Evolutionary conservation across 2,888 invertebrate species (phyloP).

Genomic region (Microctonus brassicae): DNA sequence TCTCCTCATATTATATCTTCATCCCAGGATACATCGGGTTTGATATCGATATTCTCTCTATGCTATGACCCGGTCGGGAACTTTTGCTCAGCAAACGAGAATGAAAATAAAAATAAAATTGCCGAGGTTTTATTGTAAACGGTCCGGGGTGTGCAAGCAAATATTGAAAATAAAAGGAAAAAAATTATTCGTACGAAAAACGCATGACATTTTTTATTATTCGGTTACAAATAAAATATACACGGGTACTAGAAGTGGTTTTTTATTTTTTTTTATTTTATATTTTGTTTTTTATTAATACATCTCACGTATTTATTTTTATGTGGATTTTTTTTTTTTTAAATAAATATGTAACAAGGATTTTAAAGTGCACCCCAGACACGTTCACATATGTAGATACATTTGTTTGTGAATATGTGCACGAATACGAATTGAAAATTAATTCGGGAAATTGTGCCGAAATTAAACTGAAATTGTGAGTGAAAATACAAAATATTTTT

Average conservation of each 20-base stretch:
- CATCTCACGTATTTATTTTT: neutral
- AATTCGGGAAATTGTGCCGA: too few species aligned
- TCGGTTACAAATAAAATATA: neutral
- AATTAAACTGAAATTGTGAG: too few species aligned
- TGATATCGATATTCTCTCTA: conserved; percentile 4
- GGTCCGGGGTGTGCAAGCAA: neutral
- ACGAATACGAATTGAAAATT: too few species aligned
- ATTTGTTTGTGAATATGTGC: too few species aligned
- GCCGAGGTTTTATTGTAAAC: conserved; percentile 8
- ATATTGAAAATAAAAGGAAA: conserved; percentile 35
- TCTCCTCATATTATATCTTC: conserved; percentile 16
- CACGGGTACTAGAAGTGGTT: neutral
- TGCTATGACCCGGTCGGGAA: too few species aligned
- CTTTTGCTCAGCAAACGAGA: neutral
- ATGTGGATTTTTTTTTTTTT: too few species aligned
- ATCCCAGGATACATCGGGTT: conserved; percentile 10
- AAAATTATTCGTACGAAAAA: conserved; percentile 1
- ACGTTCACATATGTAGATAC: too few species aligned
- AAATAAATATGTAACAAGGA: too few species aligned
- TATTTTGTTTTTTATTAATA: neutral
- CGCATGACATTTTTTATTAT: neutral
- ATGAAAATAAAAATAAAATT: conserved; percentile 29
- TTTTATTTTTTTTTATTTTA: neutral
- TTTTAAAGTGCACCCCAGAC: too few species aligned
- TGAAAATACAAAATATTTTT: too few species aligned